Percentiles rank a stretch among this genome's conserved stretches.
phyloP scores from a whole-genome alignment of 2,888 invertebrate species.

The Scaptomyza tumidula region DNA sequence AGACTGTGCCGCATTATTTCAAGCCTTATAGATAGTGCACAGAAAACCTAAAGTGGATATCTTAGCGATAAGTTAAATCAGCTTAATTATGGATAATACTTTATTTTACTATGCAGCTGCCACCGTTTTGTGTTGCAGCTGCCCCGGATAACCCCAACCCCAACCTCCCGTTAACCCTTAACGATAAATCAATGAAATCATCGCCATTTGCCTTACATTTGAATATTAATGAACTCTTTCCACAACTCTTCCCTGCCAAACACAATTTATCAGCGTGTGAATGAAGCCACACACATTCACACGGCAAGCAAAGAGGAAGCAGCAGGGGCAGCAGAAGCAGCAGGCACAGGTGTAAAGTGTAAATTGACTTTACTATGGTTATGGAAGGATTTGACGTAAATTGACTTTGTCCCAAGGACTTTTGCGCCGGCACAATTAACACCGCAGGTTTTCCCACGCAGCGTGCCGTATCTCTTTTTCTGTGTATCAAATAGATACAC shows the following conservation, averaged over 20 bases:
- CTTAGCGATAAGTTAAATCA: conserved; percentile 33
- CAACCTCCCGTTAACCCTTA: neutral
- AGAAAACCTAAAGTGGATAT: conserved; percentile 45
- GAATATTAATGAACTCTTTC: conserved; percentile 75
- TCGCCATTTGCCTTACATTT: conserved; percentile 49
- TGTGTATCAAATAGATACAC: conserved; percentile 66
- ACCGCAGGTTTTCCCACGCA: conserved; percentile 79
- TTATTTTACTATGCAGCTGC: conserved; percentile 38
- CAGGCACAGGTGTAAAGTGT: conserved; percentile 65
- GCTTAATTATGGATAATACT: conserved; percentile 53
- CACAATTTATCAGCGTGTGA: conserved; percentile 79
- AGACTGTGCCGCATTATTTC: conserved; percentile 41
- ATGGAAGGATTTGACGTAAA: conserved; percentile 55
- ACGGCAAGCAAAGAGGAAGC: neutral
- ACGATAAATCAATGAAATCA: conserved; percentile 71
- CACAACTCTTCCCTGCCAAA: conserved; percentile 54
- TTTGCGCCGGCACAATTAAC: conserved; percentile 74
- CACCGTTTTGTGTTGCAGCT: conserved; percentile 37
- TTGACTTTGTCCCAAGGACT: conserved; percentile 48
- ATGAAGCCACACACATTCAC: conserved; percentile 72
- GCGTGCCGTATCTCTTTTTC: conserved; percentile 23
- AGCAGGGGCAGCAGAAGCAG: conserved; percentile 3
- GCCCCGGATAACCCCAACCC: conserved; percentile 32
- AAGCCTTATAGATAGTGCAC: neutral
- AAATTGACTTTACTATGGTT: conserved; percentile 63